Conservation (phyloP, 2,113 vertebrate genomes). For the Tringa solitaria region DNA sequence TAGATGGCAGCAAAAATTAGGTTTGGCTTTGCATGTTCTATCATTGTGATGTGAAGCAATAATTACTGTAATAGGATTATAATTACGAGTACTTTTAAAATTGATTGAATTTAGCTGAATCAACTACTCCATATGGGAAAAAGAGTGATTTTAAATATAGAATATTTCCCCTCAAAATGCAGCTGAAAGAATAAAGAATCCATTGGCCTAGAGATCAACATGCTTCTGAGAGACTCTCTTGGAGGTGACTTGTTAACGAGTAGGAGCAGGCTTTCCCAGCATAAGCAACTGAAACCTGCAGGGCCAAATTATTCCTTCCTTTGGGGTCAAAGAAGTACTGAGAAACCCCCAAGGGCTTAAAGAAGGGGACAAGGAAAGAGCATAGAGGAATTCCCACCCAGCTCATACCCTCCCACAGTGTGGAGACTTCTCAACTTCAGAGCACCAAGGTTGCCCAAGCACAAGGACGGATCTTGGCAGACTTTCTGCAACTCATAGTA, state of each 20-base stretch:
- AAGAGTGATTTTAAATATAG: neutral
- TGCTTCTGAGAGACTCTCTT: accelerated
- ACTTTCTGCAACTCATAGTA: neutral
- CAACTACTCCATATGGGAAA: neutral
- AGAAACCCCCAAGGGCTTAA: neutral
- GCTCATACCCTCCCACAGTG: neutral
- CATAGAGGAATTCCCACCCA: neutral
- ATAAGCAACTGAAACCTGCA: neutral
- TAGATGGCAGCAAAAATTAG: neutral
- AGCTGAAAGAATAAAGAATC: neutral
- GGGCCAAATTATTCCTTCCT: neutral
- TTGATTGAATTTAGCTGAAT: slow-evolving; percentile 3
- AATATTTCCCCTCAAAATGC: neutral
- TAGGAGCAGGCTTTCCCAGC: neutral
- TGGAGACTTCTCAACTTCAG: accelerated
- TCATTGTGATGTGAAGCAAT: neutral
- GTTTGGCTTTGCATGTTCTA: neutral
- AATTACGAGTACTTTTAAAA: slow-evolving; percentile 26
- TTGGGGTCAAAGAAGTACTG: neutral
- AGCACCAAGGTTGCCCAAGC: neutral
- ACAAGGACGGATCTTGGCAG: neutral
- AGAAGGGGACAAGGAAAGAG: neutral
- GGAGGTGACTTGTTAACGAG: neutral
- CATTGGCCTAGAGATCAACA: neutral
- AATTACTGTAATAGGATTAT: slow-evolving; percentile 16